Evolutionary conservation across 2,113 vertebrate genomes (phyloP).

Genomic region (Nerophis lumbriciformis): DNA sequence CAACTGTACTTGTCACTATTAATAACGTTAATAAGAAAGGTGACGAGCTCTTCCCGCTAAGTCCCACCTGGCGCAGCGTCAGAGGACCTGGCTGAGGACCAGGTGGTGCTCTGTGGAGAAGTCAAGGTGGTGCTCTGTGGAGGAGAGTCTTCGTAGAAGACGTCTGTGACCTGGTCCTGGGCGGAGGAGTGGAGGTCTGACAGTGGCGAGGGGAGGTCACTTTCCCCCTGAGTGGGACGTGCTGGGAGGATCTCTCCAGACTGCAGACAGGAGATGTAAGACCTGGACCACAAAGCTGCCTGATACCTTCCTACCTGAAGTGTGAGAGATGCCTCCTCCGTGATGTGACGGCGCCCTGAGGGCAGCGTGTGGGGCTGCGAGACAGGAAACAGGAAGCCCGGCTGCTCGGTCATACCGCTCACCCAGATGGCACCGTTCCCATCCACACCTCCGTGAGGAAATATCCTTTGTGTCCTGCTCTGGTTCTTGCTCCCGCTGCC

Average conservation of each 20-base stretch:
- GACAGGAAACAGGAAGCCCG: slow-evolving; percentile 63
- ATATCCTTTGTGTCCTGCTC: slow-evolving; percentile 24
- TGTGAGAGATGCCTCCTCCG: slow-evolving; percentile 61
- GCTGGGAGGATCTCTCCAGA: slow-evolving; percentile 6
- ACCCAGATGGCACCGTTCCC: slow-evolving; percentile 58
- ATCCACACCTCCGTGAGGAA: slow-evolving; percentile 27
- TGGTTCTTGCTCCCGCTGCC: slow-evolving; percentile 35
- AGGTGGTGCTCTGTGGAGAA: slow-evolving; percentile 10
- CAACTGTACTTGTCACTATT: no score
- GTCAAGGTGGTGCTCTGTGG: not conserved
- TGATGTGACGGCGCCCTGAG: slow-evolving; percentile 43
- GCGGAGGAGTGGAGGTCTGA: slow-evolving; percentile 32
- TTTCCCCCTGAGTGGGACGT: slow-evolving; percentile 22
- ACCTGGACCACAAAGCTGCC: no score
- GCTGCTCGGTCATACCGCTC: slow-evolving; percentile 51
- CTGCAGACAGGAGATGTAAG: slow-evolving; percentile 10
- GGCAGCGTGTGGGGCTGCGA: slow-evolving; percentile 28
- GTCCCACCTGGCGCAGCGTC: slow-evolving; percentile 34
- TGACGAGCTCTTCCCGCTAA: not conserved
- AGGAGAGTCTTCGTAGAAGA: slow-evolving; percentile 62
- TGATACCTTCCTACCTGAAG: slow-evolving; percentile 28
- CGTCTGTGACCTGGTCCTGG: slow-evolving; percentile 54
- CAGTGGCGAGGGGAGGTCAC: slow-evolving; percentile 14
- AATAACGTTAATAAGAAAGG: not conserved
- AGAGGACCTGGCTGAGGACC: slow-evolving; percentile 2